Evolutionary conservation across 2,888 invertebrate genomes (phyloP), one percentile per base, ranked within the genome.

Genomic region (Parnassius glacialis): DNA sequence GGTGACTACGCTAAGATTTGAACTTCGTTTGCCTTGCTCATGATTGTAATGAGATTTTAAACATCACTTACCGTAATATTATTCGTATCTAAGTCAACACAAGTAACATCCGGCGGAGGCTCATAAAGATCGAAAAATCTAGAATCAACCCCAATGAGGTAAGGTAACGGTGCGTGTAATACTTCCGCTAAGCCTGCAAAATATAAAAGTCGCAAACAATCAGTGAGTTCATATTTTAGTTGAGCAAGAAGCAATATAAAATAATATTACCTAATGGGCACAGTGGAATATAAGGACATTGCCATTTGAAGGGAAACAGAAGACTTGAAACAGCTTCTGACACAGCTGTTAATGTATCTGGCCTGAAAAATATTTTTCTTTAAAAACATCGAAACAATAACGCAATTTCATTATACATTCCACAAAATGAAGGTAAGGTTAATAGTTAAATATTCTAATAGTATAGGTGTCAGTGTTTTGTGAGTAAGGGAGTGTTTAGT

Each of bases 301-400:
- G 99, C 99, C 99, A 99, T 85, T 98, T 98, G 86, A 99, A 99
- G 0, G 99, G 99, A 84, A 99, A 99, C 72, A 99, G 93, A 75
- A 99, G 93, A 82, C 96, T 96, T 12, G 98, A 97, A 42, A 99
- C 96, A 47, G 99, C 99, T 93, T 99, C 99, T 12, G 98, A 97
- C 9, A 99, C 98, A 50, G 98, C 97, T 43, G 99, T 99, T 65
- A 99, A 90, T 9, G 98, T 98, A 83, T 98, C 98, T 2, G 99
- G 98, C 75, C 96, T 93, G 78, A 34, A 34, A 34, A 34, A 34
- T 34, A 34, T 34, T 34, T 34, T 34, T 34, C 34, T 34, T 34
- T 34, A 34, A 34, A 34, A 34, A 34, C 0, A 0, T 0, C 25
- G 3, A 7, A 3, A 25, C 7, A 25, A 25, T 3, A 5, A 25